Percentiles rank a stretch among this genome's conserved stretches.
phyloP scores from a whole-genome alignment of 2,888 invertebrate species.

The Chironomus tentans region DNA sequence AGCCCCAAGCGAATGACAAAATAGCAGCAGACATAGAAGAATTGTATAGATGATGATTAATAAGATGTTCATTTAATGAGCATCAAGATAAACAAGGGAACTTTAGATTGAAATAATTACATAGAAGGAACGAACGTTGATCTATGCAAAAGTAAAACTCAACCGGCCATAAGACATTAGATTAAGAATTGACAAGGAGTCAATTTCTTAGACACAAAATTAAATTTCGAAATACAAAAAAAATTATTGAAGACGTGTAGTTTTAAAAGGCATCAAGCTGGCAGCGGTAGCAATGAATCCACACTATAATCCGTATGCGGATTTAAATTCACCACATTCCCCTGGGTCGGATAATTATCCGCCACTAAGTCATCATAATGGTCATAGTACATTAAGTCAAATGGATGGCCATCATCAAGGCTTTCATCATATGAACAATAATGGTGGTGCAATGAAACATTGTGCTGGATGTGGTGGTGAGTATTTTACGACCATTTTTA shows the following conservation, averaged over 20 bases:
- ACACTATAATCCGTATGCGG: constrained; percentile 79
- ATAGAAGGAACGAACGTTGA: constrained; percentile 2
- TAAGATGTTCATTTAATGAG: constrained; percentile 27
- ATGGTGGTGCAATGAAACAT: constrained; percentile 52
- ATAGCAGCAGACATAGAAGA: neutral
- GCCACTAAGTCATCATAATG: constrained; percentile 44
- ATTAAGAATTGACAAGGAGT: neutral
- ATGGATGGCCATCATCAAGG: constrained; percentile 31
- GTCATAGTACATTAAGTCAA: constrained; percentile 33
- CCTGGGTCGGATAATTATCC: constrained; percentile 64
- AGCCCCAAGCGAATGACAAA: neutral
- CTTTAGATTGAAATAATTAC: neutral
- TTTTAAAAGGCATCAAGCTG: constrained; percentile 58
- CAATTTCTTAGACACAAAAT: neutral
- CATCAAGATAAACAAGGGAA: constrained; percentile 22
- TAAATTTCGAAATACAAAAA: neutral
- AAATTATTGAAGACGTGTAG: neutral
- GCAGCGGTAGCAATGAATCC: constrained; percentile 85
- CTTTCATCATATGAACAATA: constrained; percentile 36
- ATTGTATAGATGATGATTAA: constrained; percentile 25
- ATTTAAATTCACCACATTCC: constrained; percentile 69
- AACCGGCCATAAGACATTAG: neutral
- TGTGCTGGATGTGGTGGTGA: constrained; percentile 84
- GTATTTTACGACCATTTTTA: constrained; percentile 18
- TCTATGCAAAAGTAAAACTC: constrained; percentile 8